phyloP scores from a whole-genome alignment of 2,797 vertebrate species.

The Parauchenoglanis ngamensis region DNA sequence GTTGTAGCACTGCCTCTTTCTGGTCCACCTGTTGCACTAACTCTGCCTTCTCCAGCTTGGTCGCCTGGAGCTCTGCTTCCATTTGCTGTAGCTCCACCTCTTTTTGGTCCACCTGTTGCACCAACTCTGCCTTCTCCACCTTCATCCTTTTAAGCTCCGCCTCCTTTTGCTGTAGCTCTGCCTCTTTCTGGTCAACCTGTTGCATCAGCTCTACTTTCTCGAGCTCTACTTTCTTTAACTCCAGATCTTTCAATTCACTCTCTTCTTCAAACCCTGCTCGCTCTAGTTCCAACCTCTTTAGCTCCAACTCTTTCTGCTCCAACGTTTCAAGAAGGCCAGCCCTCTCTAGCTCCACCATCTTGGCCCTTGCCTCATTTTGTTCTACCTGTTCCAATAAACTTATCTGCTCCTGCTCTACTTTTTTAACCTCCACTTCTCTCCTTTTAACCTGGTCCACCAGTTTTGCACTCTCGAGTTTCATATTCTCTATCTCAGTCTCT shows the following conservation, averaged over 20 bases:
- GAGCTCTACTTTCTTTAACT: slow-evolving; percentile 58
- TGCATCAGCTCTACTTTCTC: slow-evolving; percentile 74
- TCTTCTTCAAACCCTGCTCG: slow-evolving; percentile 74
- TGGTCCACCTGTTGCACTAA: slow-evolving; percentile 58
- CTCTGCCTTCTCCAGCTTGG: slow-evolving; percentile 77
- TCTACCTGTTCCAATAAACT: slow-evolving; percentile 80
- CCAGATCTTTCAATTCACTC: slow-evolving; percentile 70
- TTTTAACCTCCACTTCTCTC: slow-evolving; percentile 74
- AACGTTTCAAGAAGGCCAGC: slow-evolving; percentile 49
- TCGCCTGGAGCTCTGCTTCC: slow-evolving; percentile 44
- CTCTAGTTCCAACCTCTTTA: slow-evolving; percentile 49
- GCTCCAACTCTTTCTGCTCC: slow-evolving; percentile 76
- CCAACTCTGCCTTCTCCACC: slow-evolving; percentile 73
- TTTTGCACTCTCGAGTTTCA: slow-evolving; percentile 72
- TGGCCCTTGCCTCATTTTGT: slow-evolving; percentile 80
- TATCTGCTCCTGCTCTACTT: slow-evolving; percentile 76
- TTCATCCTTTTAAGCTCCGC: slow-evolving; percentile 65
- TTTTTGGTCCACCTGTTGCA: slow-evolving; percentile 26
- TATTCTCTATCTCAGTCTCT: slow-evolving; percentile 73
- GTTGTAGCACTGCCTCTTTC: neutral
- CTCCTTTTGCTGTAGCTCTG: slow-evolving; percentile 68
- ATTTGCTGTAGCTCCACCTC: neutral
- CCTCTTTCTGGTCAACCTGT: neutral
- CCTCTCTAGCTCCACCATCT: slow-evolving; percentile 49
- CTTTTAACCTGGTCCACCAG: slow-evolving; percentile 54